Evolutionary conservation across 64 coral and sea anemone genomes (phyloP).

Genomic region (Porites australiensis): DNA sequence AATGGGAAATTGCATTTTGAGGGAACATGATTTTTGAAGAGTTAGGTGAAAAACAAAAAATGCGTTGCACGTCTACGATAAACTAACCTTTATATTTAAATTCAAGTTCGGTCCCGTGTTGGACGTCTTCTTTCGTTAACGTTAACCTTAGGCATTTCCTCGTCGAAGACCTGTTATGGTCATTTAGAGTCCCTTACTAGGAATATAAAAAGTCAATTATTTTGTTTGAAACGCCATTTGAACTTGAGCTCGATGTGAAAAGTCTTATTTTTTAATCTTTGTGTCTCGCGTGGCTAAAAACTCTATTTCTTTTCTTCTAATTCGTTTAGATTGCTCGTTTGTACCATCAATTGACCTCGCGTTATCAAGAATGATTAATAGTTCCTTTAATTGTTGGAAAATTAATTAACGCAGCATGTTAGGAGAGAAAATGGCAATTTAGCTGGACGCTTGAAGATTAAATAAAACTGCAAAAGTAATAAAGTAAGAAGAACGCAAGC

Average conservation of each 20-base stretch:
- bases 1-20: not conserved
- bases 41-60: not conserved
- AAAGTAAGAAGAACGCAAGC: not conserved
- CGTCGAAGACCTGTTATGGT: not conserved
- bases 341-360: not conserved
- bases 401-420: not conserved
- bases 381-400: slow-evolving; percentile 10
- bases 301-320: not conserved
- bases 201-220: not conserved
- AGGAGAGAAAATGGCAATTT: slow-evolving; percentile 24
- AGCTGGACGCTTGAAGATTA: too few species aligned
- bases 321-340: not conserved
- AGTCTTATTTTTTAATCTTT: not conserved
- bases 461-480: not conserved
- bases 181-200: not conserved
- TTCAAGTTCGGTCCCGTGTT: not conserved
- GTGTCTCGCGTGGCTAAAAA: not conserved
- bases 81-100: not conserved
- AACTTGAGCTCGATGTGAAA: not conserved
- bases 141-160: too few species aligned
- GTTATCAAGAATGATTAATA: slow-evolving; percentile 25
- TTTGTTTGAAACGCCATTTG: not conserved
- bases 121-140: not conserved
- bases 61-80: not conserved
- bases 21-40: not conserved